Base-by-base conservation (phyloP, 2,797 vertebrate species). In the Eulemur coronatus region DNA sequence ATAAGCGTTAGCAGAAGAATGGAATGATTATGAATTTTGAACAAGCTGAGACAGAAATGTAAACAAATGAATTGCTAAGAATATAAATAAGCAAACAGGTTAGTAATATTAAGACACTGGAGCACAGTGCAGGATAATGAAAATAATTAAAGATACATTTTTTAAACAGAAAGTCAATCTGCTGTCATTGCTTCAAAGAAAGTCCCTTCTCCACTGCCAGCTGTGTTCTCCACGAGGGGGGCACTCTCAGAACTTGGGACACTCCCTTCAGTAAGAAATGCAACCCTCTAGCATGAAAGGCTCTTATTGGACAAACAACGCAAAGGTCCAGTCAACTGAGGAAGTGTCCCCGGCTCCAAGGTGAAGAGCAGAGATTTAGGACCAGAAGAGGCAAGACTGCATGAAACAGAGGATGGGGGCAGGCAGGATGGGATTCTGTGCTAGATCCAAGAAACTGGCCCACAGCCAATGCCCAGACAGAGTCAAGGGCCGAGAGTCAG, bases 51-150 rank as follows among this genome's bases (percentile, higher is more conserved):
- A 93, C 81, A 87, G 70, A 95, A 89, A 87, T 78, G 35, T 95
- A 95, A 96, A 97, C 70, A 94, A 93, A 94, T 38, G 57, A 94
- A 81, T n/a, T 67, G 63, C 85, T 96, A 95, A 95, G 26, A 92
- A 93, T 59, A 88, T 43, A 95, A 89, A 95, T 84, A 89, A 91
- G 14, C 72, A 81, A 92, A 86, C 28, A 52, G 86, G 38, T 92
- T 94, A 96, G 41, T 35, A 35, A 82, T 8, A 28, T 35, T 79
- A 91, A 48, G 46, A 76, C 30, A 92, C 0, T 89, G 63, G 41
- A 95, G 94, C 8, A 67, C 22, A 84, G 65, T 22, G 18, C 63
- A 35, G 14, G 24, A 67, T 65, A 94, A 86, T 38, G 57, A 82
- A 85, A 92, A 89, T 59, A 85, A 95, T 33, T 75, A 57, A 35